phyloP scores from a whole-genome alignment of 2,797 vertebrate species.

The Ptychadena robeensis region DNA sequence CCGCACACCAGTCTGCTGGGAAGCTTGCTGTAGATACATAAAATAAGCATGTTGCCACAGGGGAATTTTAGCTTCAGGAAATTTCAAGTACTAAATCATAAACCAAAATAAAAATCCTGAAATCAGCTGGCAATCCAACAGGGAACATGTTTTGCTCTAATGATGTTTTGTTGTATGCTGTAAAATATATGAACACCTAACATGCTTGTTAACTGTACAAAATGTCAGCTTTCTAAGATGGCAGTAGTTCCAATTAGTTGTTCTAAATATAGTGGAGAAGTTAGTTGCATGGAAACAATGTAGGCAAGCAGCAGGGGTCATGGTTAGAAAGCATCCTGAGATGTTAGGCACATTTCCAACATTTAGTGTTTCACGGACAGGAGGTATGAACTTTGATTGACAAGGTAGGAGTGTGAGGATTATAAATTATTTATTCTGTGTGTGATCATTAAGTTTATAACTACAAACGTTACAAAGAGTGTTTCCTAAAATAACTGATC shows the following conservation, averaged over 20 bases:
- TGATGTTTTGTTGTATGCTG: slow-evolving; percentile 74
- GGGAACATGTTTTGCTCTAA: slow-evolving; percentile 69
- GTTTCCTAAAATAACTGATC: slow-evolving; percentile 15
- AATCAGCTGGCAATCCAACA: slow-evolving; percentile 71
- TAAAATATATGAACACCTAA: slow-evolving; percentile 75
- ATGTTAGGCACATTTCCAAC: slow-evolving; percentile 75
- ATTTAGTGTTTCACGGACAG: slow-evolving; percentile 71
- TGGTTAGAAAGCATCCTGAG: slow-evolving; percentile 76
- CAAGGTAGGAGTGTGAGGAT: slow-evolving; percentile 73
- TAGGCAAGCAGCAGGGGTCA: slow-evolving; percentile 75
- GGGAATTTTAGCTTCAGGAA: slow-evolving; percentile 62
- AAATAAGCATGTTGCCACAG: slow-evolving; percentile 63
- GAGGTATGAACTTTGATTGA: slow-evolving; percentile 77
- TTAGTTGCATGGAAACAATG: slow-evolving; percentile 72
- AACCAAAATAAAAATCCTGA: slow-evolving; percentile 61
- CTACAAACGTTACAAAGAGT: slow-evolving; percentile 1
- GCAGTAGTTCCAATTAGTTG: slow-evolving; percentile 84
- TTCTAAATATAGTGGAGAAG: slow-evolving; percentile 80
- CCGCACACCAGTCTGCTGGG: slow-evolving; percentile 18
- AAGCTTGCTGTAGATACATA: slow-evolving; percentile 55
- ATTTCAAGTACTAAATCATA: slow-evolving; percentile 51
- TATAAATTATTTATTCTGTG: slow-evolving; percentile 78
- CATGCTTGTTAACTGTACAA: slow-evolving; percentile 79
- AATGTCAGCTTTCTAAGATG: slow-evolving; percentile 78
- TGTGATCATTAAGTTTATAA: slow-evolving; percentile 72